Base-by-base conservation (phyloP, 2,113 vertebrate genomes). In the Rhinolophus ferrumequinum region DNA sequence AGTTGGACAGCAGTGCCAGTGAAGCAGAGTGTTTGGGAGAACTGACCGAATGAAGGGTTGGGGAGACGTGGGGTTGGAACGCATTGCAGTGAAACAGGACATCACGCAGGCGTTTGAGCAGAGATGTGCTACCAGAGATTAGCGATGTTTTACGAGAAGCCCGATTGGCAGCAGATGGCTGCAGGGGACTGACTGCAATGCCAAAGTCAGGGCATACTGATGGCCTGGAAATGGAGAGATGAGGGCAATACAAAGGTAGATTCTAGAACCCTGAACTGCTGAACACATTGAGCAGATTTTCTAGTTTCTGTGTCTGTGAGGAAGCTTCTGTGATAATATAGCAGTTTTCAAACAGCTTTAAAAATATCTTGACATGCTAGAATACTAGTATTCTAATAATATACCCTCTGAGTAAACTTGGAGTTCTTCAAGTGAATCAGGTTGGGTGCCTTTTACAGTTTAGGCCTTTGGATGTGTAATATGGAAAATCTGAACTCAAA, bases 311-410 rank as follows among this genome's bases (percentile, higher is more conserved):
- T 97, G 82, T 79, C 93, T 87, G 88, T 66, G 58, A 97, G n/a
- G 35, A 90, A n/a, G 8, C 93, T 96, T 97, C 94, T 97, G 97
- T 79, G 92, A 95, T 90, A 93, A 95, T 89, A 89, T 77, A 88
- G 89, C 95, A 97, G 97, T 97, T 98, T 97, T 96, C 96, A 96
- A 97, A 97, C 97, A 98, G 83, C 75, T 95, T 97, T 97, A 97
- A 97, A 98, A 97, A 97, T 97, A 97, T 79, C 95, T 67, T 18
- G 58, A 97, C 95, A 93, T 97, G 97, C 94, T 94, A 95, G 93
- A 96, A 96, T 97, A 95, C 87, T 97, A 97, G 94, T 96, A 97
- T 97, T 96, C 97, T 97, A 98, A 97, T 97, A 97, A 97, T 98
- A 96, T 69, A 80, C 38, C 19, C 84, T 73, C 80, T 73, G 75